phyloP scores from a whole-genome alignment of 2,888 invertebrate genomes.

The Microplitis manilae region DNA sequence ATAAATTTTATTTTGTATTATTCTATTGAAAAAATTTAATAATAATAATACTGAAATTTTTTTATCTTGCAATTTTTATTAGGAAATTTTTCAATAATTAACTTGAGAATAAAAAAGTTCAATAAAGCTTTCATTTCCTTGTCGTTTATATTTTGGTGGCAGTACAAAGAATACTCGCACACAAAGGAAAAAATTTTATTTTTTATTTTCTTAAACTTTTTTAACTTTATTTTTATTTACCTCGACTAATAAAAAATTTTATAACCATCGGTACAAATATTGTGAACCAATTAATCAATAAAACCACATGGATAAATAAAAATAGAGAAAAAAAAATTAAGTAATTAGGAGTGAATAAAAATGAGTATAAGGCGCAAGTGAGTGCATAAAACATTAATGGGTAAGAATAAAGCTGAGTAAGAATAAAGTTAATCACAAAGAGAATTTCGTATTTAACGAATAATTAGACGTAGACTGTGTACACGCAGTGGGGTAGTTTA shows the following conservation, averaged over 20 bases:
- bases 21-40: too few species aligned
- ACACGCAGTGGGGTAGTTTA: slow-evolving; percentile 30
- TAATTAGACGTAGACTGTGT: slow-evolving; percentile 51
- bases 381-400: slow-evolving; percentile 4
- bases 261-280: background rate
- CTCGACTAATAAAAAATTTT: background rate
- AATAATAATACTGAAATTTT: background rate
- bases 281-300: background rate
- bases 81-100: background rate
- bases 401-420: slow-evolving; percentile 1
- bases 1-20: background rate
- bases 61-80: background rate
- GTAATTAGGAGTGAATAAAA: background rate
- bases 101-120: background rate
- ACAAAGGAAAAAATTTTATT: slow-evolving; percentile 13
- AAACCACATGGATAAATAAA: background rate
- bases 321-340: background rate
- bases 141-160: background rate
- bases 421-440: slow-evolving; percentile 42
- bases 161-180: background rate
- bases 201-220: background rate
- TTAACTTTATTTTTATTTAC: background rate
- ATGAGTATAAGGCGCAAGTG: slow-evolving; percentile 3
- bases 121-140: background rate
- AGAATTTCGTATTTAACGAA: slow-evolving; percentile 49